Conservation (phyloP, 2,888 invertebrate genomes). For the Scotopteryx bipunctaria region DNA sequence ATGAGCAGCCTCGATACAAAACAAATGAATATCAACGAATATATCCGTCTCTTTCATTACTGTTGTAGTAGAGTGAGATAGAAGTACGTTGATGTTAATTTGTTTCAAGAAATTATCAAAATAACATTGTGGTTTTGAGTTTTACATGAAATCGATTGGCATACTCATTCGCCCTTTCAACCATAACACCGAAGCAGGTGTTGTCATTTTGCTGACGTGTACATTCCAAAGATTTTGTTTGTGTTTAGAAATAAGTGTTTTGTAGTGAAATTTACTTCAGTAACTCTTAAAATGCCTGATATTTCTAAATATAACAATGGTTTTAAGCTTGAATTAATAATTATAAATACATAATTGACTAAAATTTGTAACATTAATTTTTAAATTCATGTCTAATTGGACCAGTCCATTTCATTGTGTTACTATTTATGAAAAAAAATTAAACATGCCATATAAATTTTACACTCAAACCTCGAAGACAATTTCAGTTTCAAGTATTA, state of each 20-base stretch:
- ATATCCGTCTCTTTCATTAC: constrained; percentile 1
- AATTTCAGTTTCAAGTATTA: too few species aligned
- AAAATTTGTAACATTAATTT: not conserved
- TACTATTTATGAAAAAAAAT: too few species aligned
- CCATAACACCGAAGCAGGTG: constrained; percentile 33
- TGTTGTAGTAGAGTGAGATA: constrained; percentile 2
- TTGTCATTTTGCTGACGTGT: constrained; percentile 15
- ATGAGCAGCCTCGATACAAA: not conserved
- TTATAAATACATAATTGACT: too few species aligned
- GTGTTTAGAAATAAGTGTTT: constrained; percentile 8
- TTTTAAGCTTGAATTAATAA: too few species aligned
- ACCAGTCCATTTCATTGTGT: too few species aligned
- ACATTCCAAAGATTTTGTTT: constrained; percentile 9
- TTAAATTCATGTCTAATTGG: too few species aligned
- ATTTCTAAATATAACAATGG: too few species aligned
- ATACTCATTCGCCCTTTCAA: constrained; percentile 51
- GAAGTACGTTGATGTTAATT: constrained; percentile 1
- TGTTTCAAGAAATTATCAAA: constrained; percentile 18
- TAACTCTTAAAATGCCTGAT: not conserved
- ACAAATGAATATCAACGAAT: not conserved
- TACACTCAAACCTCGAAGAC: too few species aligned
- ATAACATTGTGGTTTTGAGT: constrained; percentile 46
- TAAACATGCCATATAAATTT: too few species aligned
- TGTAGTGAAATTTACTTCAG: constrained; percentile 26
- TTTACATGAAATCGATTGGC: constrained; percentile 53